phyloP scores from a whole-genome alignment of 1,140 invertebrate species.

The Brachionus plicatilis region DNA sequence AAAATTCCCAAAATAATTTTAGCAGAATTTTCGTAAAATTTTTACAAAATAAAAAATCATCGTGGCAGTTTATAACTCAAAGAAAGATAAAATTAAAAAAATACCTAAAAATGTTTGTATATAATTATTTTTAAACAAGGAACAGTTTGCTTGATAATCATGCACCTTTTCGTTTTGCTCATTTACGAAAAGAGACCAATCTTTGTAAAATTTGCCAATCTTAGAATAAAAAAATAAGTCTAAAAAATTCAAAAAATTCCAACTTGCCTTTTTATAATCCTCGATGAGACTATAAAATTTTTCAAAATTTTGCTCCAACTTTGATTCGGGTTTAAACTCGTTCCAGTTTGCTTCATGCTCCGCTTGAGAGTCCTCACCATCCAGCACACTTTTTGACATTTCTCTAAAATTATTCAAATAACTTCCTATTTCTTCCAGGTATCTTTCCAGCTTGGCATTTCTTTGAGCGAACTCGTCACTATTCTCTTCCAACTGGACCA shows the following conservation, averaged over 20 bases:
- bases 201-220: not conserved
- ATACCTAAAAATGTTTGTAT: not conserved
- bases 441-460: not conserved
- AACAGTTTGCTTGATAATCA: not conserved
- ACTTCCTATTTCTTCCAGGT: not conserved
- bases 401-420: not conserved
- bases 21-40: no score
- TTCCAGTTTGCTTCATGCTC: not conserved
- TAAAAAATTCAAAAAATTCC: not conserved
- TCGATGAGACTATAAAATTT: not conserved
- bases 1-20: no score
- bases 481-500: not conserved
- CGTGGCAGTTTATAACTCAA: no score
- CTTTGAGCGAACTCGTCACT: not conserved
- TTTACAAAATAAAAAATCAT: no score
- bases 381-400: not conserved
- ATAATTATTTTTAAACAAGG: not conserved
- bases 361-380: not conserved
- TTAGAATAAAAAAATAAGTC: not conserved
- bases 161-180: not conserved
- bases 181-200: not conserved
- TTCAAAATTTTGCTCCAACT: not conserved
- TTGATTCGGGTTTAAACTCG: not conserved
- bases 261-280: not conserved
- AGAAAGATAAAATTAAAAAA: not conserved